Conservation (phyloP, 1,140 invertebrate species). For the Delia radicum region DNA sequence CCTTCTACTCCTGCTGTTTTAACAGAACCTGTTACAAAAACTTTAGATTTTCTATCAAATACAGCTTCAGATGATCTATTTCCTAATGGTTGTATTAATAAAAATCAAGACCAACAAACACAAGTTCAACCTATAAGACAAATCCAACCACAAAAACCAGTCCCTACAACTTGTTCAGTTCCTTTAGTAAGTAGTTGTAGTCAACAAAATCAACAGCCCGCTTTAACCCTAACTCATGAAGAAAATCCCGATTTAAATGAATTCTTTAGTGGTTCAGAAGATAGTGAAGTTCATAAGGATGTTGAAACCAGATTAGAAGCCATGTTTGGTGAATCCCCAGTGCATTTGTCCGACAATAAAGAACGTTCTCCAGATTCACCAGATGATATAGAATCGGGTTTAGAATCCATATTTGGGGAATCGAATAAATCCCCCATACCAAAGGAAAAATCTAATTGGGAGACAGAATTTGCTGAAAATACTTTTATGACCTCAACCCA, state of each 20-base stretch:
- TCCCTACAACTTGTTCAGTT: not conserved
- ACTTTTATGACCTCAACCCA: slow-evolving; percentile 27
- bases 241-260: slow-evolving; percentile 40
- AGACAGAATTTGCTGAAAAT: slow-evolving; percentile 34
- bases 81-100: slow-evolving; percentile 49
- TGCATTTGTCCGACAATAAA: slow-evolving; percentile 42
- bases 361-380: slow-evolving; percentile 41
- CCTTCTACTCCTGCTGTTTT: slow-evolving; percentile 25
- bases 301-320: slow-evolving; percentile 53
- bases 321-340: slow-evolving; percentile 54
- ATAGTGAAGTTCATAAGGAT: slow-evolving; percentile 48
- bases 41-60: slow-evolving; percentile 6
- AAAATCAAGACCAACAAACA: slow-evolving; percentile 33
- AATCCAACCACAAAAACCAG: not conserved
- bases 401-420: slow-evolving; percentile 53
- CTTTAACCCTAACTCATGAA: not conserved
- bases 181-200: slow-evolving; percentile 38
- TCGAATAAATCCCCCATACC: slow-evolving; percentile 37
- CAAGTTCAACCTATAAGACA: not conserved
- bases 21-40: slow-evolving; percentile 12
- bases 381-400: slow-evolving; percentile 48
- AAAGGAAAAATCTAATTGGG: slow-evolving; percentile 36
- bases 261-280: slow-evolving; percentile 46
- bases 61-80: slow-evolving; percentile 34
- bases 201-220: slow-evolving; percentile 28